A percentile compares a stretch with the other conserved stretches of the same genome.
Evolutionary conservation across 2,888 invertebrate species (phyloP).

Genomic region (Anthrax anthrax): DNA sequence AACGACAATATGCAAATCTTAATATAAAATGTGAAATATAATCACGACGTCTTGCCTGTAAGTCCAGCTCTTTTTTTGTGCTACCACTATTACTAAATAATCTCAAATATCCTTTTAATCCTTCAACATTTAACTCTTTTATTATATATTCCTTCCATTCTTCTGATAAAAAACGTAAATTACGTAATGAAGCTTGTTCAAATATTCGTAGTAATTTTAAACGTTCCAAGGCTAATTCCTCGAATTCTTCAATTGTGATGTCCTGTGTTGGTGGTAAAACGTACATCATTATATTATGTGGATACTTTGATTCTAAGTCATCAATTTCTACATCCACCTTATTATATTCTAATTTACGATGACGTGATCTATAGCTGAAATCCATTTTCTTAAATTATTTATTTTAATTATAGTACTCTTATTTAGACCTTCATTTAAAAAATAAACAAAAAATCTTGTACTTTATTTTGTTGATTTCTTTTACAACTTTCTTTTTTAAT

Average conservation of each 20-base stretch:
- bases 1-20: conserved; percentile 77
- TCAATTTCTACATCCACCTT: conserved; percentile 27
- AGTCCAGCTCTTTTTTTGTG: conserved; percentile 43
- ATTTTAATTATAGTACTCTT: too few relatives aligned
- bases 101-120: conserved; percentile 47
- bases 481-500: too few relatives aligned
- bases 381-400: conserved; percentile 16
- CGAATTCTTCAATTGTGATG: conserved; percentile 70
- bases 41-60: conserved; percentile 59
- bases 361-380: conserved; percentile 22
- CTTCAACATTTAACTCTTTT: conserved; percentile 50
- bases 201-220: conserved; percentile 62
- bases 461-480: too few relatives aligned
- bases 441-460: too few relatives aligned
- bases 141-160: conserved; percentile 53
- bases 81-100: conserved; percentile 43
- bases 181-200: conserved; percentile 55
- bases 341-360: conserved; percentile 14
- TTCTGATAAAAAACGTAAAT: conserved; percentile 44
- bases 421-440: too few relatives aligned
- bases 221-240: conserved; percentile 72
- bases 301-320: conserved; percentile 45
- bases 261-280: conserved; percentile 56
- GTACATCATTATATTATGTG: conserved; percentile 68
- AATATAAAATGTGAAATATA: conserved; percentile 88